Percentiles rank a stretch among this genome's conserved stretches.
These are phyloP conservation scores for Phrynocephalus versicolor DNA, from an alignment of 2,113 vertebrate species.

Conservation along the genomic window DNA sequence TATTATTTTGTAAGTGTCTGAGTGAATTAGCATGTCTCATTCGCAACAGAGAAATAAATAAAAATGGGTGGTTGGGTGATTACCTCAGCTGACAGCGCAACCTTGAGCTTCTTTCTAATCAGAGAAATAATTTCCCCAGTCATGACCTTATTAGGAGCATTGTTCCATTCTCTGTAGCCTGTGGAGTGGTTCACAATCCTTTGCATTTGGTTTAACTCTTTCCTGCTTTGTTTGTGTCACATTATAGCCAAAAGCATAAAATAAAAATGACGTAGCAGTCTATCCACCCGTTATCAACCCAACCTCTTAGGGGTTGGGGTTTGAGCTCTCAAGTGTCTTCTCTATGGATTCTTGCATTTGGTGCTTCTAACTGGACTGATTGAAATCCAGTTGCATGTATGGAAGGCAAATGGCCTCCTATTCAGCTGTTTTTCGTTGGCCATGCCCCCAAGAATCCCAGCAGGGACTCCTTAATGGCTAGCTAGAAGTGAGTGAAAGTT, in stretches of 20 bases:
- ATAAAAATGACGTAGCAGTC: not conserved
- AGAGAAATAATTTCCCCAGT: not conserved
- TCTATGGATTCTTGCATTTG: not conserved
- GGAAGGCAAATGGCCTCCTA: too few relatives aligned
- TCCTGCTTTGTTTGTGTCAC: not conserved
- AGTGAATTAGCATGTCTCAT: not conserved
- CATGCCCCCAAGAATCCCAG: too few relatives aligned
- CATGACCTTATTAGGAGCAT: too few relatives aligned
- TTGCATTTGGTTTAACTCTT: not conserved
- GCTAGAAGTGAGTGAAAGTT: too few relatives aligned
- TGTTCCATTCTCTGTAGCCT: not conserved
- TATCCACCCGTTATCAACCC: not conserved
- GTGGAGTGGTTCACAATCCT: not conserved
- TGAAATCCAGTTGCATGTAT: not conserved
- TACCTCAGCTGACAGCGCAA: not conserved
- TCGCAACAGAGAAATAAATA: not conserved
- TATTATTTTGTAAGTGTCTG: not conserved
- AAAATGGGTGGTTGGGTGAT: not conserved
- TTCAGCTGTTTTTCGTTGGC: too few relatives aligned
- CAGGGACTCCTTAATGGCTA: too few relatives aligned
- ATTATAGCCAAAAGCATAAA: not conserved
- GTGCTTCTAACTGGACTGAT: not conserved
- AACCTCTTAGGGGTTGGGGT: not conserved
- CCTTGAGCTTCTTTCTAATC: not conserved
- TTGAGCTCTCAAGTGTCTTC: not conserved